These are phyloP conservation scores for Pediacus dermestoides DNA, from an alignment of 2,888 invertebrate genomes.

Conservation along the genomic window DNA sequence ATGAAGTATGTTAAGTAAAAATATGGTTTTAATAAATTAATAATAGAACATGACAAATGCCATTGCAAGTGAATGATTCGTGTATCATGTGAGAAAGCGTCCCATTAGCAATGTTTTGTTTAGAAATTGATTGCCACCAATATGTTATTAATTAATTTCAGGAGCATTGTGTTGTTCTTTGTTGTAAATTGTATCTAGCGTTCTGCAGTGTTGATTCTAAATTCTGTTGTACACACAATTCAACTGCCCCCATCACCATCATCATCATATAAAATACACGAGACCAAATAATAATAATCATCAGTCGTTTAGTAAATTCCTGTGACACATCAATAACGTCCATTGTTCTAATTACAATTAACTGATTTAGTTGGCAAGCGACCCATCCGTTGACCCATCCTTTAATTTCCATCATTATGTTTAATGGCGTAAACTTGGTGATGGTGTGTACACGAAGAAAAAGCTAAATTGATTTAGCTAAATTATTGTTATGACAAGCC, in stretches of 20 bases:
- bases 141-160: constrained; percentile 40
- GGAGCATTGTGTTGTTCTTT: constrained; percentile 33
- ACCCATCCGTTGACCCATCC: constrained; percentile 44
- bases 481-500: constrained; percentile 49
- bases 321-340: constrained; percentile 47
- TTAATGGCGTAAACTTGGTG: constrained; percentile 48
- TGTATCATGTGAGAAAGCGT: no score
- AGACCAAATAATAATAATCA: constrained; percentile 4
- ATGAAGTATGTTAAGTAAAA: no score
- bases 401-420: constrained; percentile 48
- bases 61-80: no score
- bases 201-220: constrained; percentile 40
- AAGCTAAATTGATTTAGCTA: constrained; percentile 49
- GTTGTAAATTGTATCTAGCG: constrained; percentile 35
- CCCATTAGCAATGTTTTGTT: no score
- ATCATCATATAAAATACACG: constrained; percentile 1
- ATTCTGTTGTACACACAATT: constrained; percentile 37
- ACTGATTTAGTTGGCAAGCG: constrained; percentile 45
- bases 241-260: constrained; percentile 1
- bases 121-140: no score
- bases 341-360: constrained; percentile 48
- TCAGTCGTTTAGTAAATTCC: constrained; percentile 34
- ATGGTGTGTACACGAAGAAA: no score
- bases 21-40: no score
- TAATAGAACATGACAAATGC: no score